Percentiles rank a stretch among this genome's conserved stretches.
Conservation (phyloP, 1,140 invertebrate species). For the Listronotus bonariensis region DNA sequence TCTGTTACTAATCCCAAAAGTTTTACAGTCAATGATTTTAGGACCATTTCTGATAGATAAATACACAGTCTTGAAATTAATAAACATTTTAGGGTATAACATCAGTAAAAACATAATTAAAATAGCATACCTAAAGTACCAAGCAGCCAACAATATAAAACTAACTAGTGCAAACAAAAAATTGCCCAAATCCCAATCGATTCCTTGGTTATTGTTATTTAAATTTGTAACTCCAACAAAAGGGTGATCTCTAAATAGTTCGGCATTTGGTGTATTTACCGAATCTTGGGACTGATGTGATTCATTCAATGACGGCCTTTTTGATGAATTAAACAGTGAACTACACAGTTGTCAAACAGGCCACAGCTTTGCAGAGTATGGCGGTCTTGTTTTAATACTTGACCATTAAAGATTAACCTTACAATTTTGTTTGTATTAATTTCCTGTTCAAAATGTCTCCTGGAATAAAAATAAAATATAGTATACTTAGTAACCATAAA, state of each 20-base stretch:
- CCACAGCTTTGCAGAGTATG: slow-evolving; percentile 78
- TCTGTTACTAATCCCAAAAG: no score
- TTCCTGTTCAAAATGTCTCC: slow-evolving; percentile 81
- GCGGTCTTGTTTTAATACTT: slow-evolving; percentile 76
- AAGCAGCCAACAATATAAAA: slow-evolving; percentile 49
- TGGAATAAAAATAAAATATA: slow-evolving; percentile 62
- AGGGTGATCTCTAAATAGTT: slow-evolving; percentile 7
- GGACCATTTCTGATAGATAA: no score
- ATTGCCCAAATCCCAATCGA: slow-evolving; percentile 54
- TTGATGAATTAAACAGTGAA: slow-evolving; percentile 82
- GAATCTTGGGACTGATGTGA: background rate
- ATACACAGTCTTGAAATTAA: no score
- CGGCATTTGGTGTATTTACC: background rate
- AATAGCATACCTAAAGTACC: slow-evolving; percentile 52
- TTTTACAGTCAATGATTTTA: no score
- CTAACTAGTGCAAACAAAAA: slow-evolving; percentile 49
- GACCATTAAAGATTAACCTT: slow-evolving; percentile 86
- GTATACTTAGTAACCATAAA: no score
- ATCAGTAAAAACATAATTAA: slow-evolving; percentile 4
- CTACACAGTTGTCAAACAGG: slow-evolving; percentile 83
- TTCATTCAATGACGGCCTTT: slow-evolving; percentile 46
- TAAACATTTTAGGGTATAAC: background rate
- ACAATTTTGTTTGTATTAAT: slow-evolving; percentile 76
- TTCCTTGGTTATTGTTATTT: slow-evolving; percentile 48
- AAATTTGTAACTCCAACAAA: slow-evolving; percentile 20